Evolutionary conservation across 30 jellyfish, hydroid and myxozoan genomes (phyloP).

Genomic region (Cassiopea andromeda): DNA sequence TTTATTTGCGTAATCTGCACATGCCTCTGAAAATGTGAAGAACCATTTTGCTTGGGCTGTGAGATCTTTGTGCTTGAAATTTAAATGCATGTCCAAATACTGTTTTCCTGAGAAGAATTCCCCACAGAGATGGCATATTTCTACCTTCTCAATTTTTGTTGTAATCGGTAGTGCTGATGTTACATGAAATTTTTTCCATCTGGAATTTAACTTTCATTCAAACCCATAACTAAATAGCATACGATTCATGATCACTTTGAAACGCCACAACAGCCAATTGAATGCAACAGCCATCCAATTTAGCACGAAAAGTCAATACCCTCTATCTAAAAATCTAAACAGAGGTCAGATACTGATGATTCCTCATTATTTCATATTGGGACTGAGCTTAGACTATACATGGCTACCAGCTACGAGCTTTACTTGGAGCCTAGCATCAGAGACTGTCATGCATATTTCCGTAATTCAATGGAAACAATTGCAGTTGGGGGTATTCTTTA

Average conservation of each 20-base stretch:
- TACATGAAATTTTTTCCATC: conserved; percentile 20
- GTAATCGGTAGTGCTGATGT: not conserved
- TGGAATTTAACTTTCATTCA: conserved; percentile 35
- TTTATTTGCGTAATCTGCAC: not conserved
- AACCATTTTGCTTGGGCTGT: not conserved
- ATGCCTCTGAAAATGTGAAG: not conserved
- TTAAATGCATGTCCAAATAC: conserved; percentile 15
- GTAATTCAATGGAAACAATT: not conserved
- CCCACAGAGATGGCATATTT: not conserved
- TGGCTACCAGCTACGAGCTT: not conserved
- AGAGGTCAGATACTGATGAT: not conserved
- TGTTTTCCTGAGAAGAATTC: conserved; percentile 37
- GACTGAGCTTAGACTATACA: conserved; percentile 22
- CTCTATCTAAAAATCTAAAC: conserved; percentile 6
- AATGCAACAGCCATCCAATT: conserved; percentile 10
- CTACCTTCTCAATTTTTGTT: conserved; percentile 11
- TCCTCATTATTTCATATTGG: not conserved
- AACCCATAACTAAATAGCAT: conserved; percentile 26
- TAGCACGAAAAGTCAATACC: not conserved
- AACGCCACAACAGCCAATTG: conserved; percentile 14
- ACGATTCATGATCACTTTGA: not conserved
- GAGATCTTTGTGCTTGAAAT: conserved; percentile 8
- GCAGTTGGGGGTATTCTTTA: not conserved
- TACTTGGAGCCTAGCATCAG: not conserved
- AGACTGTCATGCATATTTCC: not conserved